Evolutionary conservation across 2,797 vertebrate species (phyloP), one percentile per base, ranked within the genome.

Genomic region (Sebastes steindachneri): DNA sequence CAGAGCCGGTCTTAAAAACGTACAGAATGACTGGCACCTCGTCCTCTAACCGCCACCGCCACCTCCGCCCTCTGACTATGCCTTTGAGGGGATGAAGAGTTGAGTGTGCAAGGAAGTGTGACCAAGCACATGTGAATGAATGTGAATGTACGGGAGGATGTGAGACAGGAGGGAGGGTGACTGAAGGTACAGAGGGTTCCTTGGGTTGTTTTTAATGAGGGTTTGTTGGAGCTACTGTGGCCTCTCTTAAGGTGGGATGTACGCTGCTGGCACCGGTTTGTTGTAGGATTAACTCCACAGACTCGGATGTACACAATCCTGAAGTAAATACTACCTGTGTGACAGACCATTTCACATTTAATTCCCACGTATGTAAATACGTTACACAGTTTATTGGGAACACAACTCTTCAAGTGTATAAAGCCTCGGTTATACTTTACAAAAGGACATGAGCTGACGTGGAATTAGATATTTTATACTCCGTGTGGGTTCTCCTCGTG

Each of bases 1-100:
- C 77, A 23, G 68, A 87, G 77, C 41, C 4, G 58, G 62, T 62
- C 75, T 73, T 60, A 68, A 54, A 74, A 86, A 77, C 1, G 19
- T 37, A 7, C 12, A 73, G 80, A 28, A 83, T 14, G 51, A 80
- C 80, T 82, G 80, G 83, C 89, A 86, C 87, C 64, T 70, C 4
- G 54, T 68, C 82, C 41, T 73, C 45, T 79, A 17, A 33, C 60
- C n/a, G 2, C 25, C 68, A 2, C 10, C 2, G 31, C 26, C 59
- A 17, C 70, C 83, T 66, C 37, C 17, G 19, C 6, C 79, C 63
- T 33, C 62, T 11, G 51, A 67, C 21, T 68, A 58, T 11, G 70
- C 58, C 80, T 93, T 90, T 93, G 86, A 93, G 55, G 73, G 80
- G 68, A 77, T 80, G 79, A 83, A 65, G 31, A 41, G 60, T 48